A percentile compares a stretch with the other conserved stretches of the same genome.
These are phyloP conservation scores for Columba janthina DNA, from an alignment of 2,113 vertebrate species.

Conservation along the genomic window DNA sequence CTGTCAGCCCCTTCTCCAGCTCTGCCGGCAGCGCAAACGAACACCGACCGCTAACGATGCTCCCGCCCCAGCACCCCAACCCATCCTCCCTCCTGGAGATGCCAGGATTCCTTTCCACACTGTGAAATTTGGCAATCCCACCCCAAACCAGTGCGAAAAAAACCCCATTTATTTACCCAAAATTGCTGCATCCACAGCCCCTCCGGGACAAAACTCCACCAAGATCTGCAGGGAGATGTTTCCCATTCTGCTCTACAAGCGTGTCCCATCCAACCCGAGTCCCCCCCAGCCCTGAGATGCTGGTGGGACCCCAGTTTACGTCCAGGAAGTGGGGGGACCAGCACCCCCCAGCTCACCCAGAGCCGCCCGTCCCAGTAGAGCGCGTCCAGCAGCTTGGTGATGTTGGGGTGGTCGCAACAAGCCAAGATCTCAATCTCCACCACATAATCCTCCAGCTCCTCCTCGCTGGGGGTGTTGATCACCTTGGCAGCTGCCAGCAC, in stretches of 20 bases:
- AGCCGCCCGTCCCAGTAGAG: constrained; percentile 66
- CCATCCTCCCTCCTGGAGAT: not conserved
- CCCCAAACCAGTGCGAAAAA: not conserved
- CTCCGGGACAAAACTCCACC: constrained; percentile 78
- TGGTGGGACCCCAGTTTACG: not conserved
- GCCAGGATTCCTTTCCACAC: not conserved
- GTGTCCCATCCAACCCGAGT: not conserved
- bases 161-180: constrained; percentile 57
- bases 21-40: constrained; percentile 11
- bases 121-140: not conserved
- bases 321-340: not conserved
- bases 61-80: not conserved
- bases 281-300: not conserved
- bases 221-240: constrained; percentile 65
- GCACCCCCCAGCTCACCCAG: constrained; percentile 63
- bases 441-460: constrained; percentile 72
- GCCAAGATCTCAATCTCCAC: constrained; percentile 74
- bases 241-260: not conserved
- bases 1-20: constrained; percentile 69
- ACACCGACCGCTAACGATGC: accelerated
- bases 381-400: constrained; percentile 67
- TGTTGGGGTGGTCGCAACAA: constrained; percentile 65
- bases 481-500: constrained; percentile 66
- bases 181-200: constrained; percentile 74
- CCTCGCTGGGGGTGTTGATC: constrained; percentile 60